Conservation (phyloP, 2,888 invertebrate genomes). For the Drosophila eohydei region DNA sequence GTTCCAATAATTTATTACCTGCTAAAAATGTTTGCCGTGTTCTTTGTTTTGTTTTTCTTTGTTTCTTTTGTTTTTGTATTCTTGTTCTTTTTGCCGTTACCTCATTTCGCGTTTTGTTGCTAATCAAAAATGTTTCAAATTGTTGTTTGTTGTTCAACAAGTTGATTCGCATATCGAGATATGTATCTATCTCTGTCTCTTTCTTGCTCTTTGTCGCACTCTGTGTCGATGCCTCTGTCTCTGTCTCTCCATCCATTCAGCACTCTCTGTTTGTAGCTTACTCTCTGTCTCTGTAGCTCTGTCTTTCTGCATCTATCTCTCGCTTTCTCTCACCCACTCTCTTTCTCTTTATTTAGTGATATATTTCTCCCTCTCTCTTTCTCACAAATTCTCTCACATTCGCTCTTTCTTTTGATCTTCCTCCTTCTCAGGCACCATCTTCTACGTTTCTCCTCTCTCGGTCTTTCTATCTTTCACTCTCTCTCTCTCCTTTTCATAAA, state of each 20-base stretch:
- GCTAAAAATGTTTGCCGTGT: conserved; percentile 28
- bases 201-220: neutral
- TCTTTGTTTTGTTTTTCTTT: conserved; percentile 8
- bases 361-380: neutral
- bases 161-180: conserved; percentile 33
- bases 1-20: conserved; percentile 51
- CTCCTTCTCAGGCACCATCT: neutral
- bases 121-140: conserved; percentile 5
- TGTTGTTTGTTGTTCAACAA: conserved; percentile 41
- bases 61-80: neutral
- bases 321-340: neutral
- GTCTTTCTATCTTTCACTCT: neutral
- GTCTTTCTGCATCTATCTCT: neutral
- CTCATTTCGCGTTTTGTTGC: neutral
- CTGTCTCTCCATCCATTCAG: neutral
- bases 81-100: neutral
- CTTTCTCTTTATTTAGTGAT: neutral
- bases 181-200: neutral
- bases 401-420: neutral
- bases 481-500: too few relatives aligned
- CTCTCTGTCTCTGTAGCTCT: neutral
- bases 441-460: neutral
- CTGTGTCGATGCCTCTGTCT: neutral
- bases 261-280: too few relatives aligned
- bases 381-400: too few relatives aligned